A percentile compares a stretch with the other conserved stretches of the same genome.
Evolutionary conservation across 2,888 invertebrate genomes (phyloP).

Genomic region (Siphonodentalium dalli): DNA sequence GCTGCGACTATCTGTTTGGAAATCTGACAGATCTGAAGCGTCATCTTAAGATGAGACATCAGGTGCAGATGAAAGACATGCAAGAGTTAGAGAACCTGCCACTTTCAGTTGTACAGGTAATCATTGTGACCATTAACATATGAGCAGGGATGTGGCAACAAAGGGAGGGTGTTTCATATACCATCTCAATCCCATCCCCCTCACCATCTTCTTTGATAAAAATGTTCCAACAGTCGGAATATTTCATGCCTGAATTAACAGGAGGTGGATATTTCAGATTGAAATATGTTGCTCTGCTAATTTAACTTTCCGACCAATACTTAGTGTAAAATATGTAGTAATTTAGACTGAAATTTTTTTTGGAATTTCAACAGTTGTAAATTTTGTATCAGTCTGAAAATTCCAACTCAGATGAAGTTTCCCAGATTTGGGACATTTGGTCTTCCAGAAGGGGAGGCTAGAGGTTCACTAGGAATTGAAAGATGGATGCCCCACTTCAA

Average conservation of each 20-base stretch:
- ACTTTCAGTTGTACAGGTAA: not conserved
- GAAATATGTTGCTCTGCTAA: not conserved
- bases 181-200: not conserved
- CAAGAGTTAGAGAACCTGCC: conserved; percentile 15
- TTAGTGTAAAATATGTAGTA: conserved; percentile 7
- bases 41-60: conserved; percentile 57
- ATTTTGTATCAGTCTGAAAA: too few relatives aligned
- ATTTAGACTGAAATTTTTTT: too few relatives aligned
- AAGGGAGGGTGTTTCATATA: conserved; percentile 13
- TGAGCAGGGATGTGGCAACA: conserved; percentile 14
- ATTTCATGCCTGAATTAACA: not conserved
- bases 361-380: too few relatives aligned
- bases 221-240: not conserved
- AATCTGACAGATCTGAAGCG: conserved; percentile 62
- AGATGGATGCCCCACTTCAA: too few relatives aligned
- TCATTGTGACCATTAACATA: not conserved
- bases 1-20: conserved; percentile 63
- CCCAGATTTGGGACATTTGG: too few relatives aligned
- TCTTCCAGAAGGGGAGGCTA: too few relatives aligned
- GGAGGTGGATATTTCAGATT: not conserved
- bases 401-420: too few relatives aligned
- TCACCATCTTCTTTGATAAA: not conserved
- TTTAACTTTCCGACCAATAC: too few relatives aligned
- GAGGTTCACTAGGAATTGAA: too few relatives aligned
- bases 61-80: conserved; percentile 52